Evolutionary conservation across 1,140 invertebrate species (phyloP).

Genomic region (Homarus americanus): DNA sequence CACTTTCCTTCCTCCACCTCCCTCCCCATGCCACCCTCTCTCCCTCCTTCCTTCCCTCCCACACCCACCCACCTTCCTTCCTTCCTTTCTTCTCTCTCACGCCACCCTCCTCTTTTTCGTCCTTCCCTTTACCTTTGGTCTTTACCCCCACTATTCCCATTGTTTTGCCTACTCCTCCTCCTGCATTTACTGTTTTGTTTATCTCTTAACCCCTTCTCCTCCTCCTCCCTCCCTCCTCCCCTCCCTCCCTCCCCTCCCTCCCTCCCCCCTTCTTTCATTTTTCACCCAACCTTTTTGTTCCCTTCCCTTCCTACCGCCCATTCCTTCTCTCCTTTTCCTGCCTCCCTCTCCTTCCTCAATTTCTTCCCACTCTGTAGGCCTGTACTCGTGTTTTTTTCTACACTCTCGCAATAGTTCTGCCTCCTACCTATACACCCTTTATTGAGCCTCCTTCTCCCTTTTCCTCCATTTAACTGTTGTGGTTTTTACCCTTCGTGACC

Average conservation of each 20-base stretch:
- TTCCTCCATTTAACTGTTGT: background rate
- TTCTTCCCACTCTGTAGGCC: background rate
- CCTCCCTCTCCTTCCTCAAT: background rate
- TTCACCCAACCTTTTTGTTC: background rate
- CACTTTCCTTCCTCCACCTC: background rate
- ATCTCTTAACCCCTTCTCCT: background rate
- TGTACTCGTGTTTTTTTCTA: no score
- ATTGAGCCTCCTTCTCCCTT: no score
- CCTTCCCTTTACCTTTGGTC: no score
- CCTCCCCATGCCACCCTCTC: background rate
- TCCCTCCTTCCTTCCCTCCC: background rate
- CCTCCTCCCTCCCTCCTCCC: background rate
- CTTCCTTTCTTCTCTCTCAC: background rate
- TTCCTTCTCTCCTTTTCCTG: background rate
- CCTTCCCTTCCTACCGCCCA: background rate
- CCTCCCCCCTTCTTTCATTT: background rate
- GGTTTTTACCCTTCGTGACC: no score
- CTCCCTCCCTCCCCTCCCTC: background rate
- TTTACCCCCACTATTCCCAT: background rate
- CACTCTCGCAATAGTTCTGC: no score
- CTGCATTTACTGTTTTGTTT: background rate
- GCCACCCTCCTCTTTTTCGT: background rate
- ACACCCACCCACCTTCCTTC: background rate
- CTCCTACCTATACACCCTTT: no score
- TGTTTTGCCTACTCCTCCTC: background rate